These are phyloP conservation scores for Puma concolor DNA, from an alignment of 2,113 vertebrate species.

Conservation along the genomic window DNA sequence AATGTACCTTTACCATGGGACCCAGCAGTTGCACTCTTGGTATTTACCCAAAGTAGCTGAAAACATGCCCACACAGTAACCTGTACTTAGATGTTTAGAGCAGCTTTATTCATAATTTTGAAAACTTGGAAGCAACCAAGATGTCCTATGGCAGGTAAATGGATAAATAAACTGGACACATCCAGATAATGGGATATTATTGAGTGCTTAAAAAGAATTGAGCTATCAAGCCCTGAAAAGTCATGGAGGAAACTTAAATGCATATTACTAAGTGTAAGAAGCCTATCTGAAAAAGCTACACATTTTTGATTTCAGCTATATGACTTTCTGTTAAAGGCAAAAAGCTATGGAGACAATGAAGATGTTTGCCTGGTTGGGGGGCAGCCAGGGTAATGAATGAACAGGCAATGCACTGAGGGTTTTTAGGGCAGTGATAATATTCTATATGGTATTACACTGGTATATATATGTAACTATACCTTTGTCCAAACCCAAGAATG, in stretches of 20 bases:
- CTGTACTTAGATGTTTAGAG: background rate
- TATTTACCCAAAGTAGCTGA: background rate
- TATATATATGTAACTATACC: background rate
- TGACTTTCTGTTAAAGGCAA: background rate
- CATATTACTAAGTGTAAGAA: background rate
- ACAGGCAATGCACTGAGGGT: background rate
- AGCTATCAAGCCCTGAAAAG: background rate
- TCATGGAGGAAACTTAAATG: background rate
- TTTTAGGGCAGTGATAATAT: background rate
- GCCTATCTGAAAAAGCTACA: background rate
- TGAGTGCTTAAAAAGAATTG: background rate
- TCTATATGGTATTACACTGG: background rate
- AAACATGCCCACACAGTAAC: background rate
- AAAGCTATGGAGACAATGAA: background rate
- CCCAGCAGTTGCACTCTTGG: background rate
- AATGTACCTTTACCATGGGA: background rate
- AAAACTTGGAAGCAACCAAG: background rate
- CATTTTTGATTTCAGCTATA: background rate
- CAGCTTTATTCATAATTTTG: background rate
- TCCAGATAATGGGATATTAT: background rate
- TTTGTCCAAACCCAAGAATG: background rate
- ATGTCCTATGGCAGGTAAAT: background rate
- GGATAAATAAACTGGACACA: background rate
- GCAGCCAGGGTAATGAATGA: background rate
- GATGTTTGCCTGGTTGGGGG: background rate